Evolutionary conservation across 2,113 vertebrate genomes (phyloP).

Genomic region (Bubo bubo): DNA sequence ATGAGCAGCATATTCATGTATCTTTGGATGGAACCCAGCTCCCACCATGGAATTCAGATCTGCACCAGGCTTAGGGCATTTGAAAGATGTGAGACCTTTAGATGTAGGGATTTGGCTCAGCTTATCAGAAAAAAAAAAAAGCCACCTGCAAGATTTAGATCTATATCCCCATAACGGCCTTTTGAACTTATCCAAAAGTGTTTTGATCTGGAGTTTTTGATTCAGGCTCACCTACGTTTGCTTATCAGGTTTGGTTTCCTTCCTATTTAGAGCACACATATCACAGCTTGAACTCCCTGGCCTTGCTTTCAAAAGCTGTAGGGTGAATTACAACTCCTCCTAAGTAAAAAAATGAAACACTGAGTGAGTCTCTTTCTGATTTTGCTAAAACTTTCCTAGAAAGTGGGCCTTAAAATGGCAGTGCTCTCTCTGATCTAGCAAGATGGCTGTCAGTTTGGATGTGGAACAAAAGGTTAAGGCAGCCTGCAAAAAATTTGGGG

Average conservation of each 20-base stretch:
- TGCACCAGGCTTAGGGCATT: background rate
- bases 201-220: conserved; percentile 33
- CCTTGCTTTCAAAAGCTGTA: background rate
- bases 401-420: background rate
- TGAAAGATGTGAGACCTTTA: background rate
- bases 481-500: fast-evolving
- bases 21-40: background rate
- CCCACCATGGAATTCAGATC: background rate
- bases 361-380: background rate
- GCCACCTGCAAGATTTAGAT: conserved; percentile 13
- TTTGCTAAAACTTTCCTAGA: background rate
- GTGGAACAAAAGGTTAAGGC: background rate
- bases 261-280: background rate
- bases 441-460: background rate
- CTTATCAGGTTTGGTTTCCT: conserved; percentile 6
- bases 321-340: background rate
- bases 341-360: background rate
- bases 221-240: background rate
- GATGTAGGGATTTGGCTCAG: background rate
- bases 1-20: background rate
- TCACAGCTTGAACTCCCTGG: background rate
- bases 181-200: background rate
- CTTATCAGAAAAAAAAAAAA: conserved; percentile 36
- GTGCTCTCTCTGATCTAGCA: background rate
- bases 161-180: background rate